phyloP scores from a whole-genome alignment of 2,888 invertebrate species.

The Torymus aiolomorphi region DNA sequence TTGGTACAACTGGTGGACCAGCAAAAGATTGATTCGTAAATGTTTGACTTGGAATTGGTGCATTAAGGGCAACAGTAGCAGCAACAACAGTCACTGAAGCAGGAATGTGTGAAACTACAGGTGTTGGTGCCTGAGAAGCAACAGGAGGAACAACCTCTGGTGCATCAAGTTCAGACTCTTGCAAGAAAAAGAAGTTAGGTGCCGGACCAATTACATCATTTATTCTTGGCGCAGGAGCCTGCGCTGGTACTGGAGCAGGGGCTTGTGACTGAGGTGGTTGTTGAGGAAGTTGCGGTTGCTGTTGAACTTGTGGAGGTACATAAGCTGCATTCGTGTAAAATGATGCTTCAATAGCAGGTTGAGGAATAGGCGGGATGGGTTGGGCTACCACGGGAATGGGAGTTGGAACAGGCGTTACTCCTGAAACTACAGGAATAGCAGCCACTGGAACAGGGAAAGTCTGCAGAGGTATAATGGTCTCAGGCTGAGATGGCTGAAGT shows the following conservation, averaged over 20 bases:
- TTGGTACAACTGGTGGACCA: conserved; percentile 71
- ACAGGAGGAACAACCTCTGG: conserved; percentile 62
- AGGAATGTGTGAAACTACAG: conserved; percentile 75
- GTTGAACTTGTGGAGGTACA: conserved; percentile 74
- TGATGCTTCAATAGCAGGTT: conserved; percentile 70
- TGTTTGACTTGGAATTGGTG: conserved; percentile 86
- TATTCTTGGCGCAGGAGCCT: conserved; percentile 77
- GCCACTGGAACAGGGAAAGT: conserved; percentile 66
- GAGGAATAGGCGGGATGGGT: conserved; percentile 56
- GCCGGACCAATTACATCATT: conserved; percentile 85
- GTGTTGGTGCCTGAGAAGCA: conserved; percentile 71
- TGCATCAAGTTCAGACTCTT: conserved; percentile 90
- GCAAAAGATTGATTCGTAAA: conserved; percentile 90
- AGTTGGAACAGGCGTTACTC: conserved; percentile 58
- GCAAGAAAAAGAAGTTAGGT: conserved; percentile 88
- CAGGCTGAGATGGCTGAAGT: conserved; percentile 62
- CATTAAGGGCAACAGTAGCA: conserved; percentile 73
- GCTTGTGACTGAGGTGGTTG: conserved; percentile 29
- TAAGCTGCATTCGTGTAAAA: conserved; percentile 75
- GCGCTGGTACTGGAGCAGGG: conserved; percentile 48
- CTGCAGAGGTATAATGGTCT: conserved; percentile 68
- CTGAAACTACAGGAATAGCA: conserved; percentile 69
- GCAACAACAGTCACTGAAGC: conserved; percentile 59
- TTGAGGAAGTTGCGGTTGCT: conserved; percentile 50
- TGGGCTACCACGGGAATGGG: conserved; percentile 72